Evolutionary conservation across 35 echinoderm and acorn worm genomes (phyloP), one percentile per base, ranked within the genome.

Genomic region (Heliocidaris erythrogramma): DNA sequence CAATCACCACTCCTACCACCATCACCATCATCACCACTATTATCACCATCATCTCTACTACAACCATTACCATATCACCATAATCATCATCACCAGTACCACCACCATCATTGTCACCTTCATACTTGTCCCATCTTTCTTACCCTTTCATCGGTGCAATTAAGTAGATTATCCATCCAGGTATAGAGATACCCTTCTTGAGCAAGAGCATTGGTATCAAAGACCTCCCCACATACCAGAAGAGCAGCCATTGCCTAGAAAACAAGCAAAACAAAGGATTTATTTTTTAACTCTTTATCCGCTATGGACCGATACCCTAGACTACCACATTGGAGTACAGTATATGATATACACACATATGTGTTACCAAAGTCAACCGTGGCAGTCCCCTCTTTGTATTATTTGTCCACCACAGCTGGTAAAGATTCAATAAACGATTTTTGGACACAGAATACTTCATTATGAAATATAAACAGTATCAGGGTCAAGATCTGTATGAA

Each of bases 141-240:
- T 95, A 99, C 98, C 95, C 98, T 94, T 95, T 99, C 97, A 96
- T 99, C 98, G 14, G 90, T 94, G 50, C 93, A 99, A 47, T 97
- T 97, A 49, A 99, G 97, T 27, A 99, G 95, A 48, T 97, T 97
- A 94, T 99, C 97, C 31, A 99, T 94, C 98, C 98, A 99, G 27
- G 93, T 94, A 85, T 99, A 99, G 2, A 99, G 92, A 35, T 99
- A 97, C 14, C 98, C 98, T 91, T 99, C 96, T 59, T 96, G 96
- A 87, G 85, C 95, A 4, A 99, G 92, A 85, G 96, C 97, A 95
- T 97, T 96, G 35, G 56, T 85, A 96, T 99, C 98, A 96, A 99
- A 99, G 14, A 99, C 98, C 48, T 97, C 97, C 31, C 98, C 98
- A 96, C 98, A 97, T 4, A 99, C 97, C 10, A 99, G 95, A 47